Evolutionary conservation across 1,140 invertebrate genomes (phyloP), one percentile per base, ranked within the genome.

Genomic region (Cyphomyrmex costatus): DNA sequence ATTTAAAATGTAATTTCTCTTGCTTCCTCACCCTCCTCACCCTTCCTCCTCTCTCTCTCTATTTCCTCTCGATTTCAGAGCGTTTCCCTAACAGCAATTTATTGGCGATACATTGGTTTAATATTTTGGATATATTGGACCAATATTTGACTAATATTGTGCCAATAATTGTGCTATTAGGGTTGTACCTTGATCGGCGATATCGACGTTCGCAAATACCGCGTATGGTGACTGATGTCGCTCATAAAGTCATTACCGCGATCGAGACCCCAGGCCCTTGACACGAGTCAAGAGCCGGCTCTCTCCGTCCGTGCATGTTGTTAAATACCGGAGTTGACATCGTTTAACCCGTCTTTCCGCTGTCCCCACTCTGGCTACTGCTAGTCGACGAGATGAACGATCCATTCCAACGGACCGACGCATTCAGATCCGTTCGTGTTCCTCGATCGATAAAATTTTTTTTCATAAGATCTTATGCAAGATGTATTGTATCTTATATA

Each of bases 321-420:
- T 93, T 94, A 94, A 94, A 94, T 94, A 93, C 92, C 88, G 76
- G 89, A 94, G 91, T 94, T 94, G 93, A 94, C 93, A 94, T 92
- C 92, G 87, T 93, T 94, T 94, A 90, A 94, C 93, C 93, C 90
- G 92, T 92, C 93, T 93, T 93, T 89, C 91, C 92, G 92, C 91
- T 85, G 83, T 85, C 83, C 73, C 82, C 65, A 74, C 66, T 79
- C 36, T 16, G 46, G 27, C 79, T 42, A 12, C 42, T 51, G 77
- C 46, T 49, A 46, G 53, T 33, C 79, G 68, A 33, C 88, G 83
- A 89, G 88, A 86, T 83, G 71, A 86, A 89, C 88, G 87, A 61
- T 88, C n/a, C n/a, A n/a, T n/a, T n/a, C n/a, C n/a, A n/a, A n/a
- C n/a, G 88, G 88, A 86, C 77, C 63, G 65, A 86, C 84, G 53